phyloP scores from a whole-genome alignment of 2,113 vertebrate genomes.

The Alligator sinensis region DNA sequence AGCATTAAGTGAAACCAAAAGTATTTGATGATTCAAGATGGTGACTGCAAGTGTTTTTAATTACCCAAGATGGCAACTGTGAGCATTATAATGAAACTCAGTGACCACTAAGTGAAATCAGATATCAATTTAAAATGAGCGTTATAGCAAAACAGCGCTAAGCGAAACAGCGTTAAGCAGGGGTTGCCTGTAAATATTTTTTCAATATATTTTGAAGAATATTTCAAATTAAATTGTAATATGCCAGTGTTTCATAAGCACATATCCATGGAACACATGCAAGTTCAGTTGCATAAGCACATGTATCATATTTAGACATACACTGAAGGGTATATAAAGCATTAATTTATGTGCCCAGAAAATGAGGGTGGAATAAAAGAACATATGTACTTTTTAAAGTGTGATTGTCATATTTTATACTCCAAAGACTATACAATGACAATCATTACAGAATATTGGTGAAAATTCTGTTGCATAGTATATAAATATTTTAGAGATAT shows the following conservation, averaged over 20 bases:
- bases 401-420: not conserved
- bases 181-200: too few species aligned
- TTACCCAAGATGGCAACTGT: too few species aligned
- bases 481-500: not conserved
- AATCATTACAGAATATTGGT: not conserved
- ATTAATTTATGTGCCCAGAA: not conserved
- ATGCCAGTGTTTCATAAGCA: not conserved
- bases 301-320: not conserved
- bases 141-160: too few species aligned
- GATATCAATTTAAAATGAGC: too few species aligned
- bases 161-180: too few species aligned
- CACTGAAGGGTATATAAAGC: not conserved
- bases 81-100: too few species aligned
- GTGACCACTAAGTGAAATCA: too few species aligned
- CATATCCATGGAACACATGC: not conserved
- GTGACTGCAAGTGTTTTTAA: too few species aligned
- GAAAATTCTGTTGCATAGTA: not conserved
- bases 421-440: not conserved
- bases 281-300: not conserved
- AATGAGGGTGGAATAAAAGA: not conserved
- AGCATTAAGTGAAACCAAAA: too few species aligned
- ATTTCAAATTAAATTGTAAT: not conserved
- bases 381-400: not conserved
- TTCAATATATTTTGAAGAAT: not conserved
- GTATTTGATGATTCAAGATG: too few species aligned